These are phyloP conservation scores for Lanius ludovicianus DNA, from an alignment of 2,113 vertebrate species.

Conservation along the genomic window DNA sequence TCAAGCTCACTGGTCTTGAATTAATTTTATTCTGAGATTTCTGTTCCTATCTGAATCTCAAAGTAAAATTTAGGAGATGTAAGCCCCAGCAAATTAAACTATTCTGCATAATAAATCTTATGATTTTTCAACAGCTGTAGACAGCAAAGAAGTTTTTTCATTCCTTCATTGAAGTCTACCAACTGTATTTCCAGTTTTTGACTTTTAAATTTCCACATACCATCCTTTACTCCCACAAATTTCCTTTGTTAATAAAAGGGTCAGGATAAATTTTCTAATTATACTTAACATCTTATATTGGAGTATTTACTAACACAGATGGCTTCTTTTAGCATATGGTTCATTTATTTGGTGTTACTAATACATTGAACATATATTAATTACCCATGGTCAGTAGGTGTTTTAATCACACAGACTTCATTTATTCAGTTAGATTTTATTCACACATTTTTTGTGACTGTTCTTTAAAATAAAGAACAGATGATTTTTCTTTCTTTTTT, in stretches of 20 bases:
- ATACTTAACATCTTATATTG: neutral
- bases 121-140: neutral
- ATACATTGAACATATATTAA: neutral
- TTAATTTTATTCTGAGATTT: neutral
- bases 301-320: neutral
- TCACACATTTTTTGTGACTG: neutral
- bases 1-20: neutral
- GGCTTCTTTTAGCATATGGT: neutral
- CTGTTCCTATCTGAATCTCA: neutral
- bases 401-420: neutral
- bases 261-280: neutral
- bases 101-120: neutral
- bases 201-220: neutral
- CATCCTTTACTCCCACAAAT: neutral
- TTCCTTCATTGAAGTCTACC: neutral
- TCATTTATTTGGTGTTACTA: neutral
- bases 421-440: neutral
- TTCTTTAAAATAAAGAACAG: neutral
- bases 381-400: neutral
- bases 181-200: neutral
- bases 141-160: neutral
- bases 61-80: neutral
- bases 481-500: neutral
- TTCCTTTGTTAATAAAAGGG: neutral
- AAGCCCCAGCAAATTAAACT: neutral